These are phyloP conservation scores for Actenoides hombroni DNA, from an alignment of 2,113 vertebrate genomes.

Conservation along the genomic window DNA sequence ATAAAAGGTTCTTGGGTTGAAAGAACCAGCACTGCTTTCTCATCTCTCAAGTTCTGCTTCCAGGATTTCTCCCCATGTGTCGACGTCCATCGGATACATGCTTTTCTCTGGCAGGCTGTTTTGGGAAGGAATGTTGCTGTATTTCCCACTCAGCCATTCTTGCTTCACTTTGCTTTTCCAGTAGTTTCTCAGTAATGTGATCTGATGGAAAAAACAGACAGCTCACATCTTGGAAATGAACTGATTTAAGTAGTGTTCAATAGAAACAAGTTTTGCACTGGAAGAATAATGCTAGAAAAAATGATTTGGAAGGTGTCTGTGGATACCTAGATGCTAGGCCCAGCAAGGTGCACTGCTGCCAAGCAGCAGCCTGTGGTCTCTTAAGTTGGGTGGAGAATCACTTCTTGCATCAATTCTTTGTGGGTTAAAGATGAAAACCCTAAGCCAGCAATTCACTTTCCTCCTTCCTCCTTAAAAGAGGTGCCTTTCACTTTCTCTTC, in stretches of 20 bases:
- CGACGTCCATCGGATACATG: slow-evolving; percentile 84
- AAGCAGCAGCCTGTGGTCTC: background rate
- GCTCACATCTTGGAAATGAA: background rate
- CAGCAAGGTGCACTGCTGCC: background rate
- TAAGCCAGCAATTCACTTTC: background rate
- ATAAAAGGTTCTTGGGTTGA: background rate
- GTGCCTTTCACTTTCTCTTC: background rate
- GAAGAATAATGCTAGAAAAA: background rate
- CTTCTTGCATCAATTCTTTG: background rate
- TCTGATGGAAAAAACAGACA: slow-evolving; percentile 60
- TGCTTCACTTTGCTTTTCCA: slow-evolving; percentile 82
- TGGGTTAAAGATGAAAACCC: background rate
- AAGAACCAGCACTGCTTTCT: background rate
- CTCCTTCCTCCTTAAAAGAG: background rate
- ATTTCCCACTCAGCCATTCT: slow-evolving; percentile 86
- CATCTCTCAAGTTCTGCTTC: slow-evolving; percentile 88
- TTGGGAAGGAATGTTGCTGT: slow-evolving; percentile 81
- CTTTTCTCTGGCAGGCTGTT: slow-evolving; percentile 75
- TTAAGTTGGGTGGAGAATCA: background rate
- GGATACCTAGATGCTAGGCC: background rate
- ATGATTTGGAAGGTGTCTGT: background rate
- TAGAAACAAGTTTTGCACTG: background rate
- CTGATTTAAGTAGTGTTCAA: background rate
- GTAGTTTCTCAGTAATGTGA: slow-evolving; percentile 85
- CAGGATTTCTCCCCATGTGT: slow-evolving; percentile 91